Evolutionary conservation across 2,888 invertebrate species (phyloP).

Genomic region (Allygus modestus): DNA sequence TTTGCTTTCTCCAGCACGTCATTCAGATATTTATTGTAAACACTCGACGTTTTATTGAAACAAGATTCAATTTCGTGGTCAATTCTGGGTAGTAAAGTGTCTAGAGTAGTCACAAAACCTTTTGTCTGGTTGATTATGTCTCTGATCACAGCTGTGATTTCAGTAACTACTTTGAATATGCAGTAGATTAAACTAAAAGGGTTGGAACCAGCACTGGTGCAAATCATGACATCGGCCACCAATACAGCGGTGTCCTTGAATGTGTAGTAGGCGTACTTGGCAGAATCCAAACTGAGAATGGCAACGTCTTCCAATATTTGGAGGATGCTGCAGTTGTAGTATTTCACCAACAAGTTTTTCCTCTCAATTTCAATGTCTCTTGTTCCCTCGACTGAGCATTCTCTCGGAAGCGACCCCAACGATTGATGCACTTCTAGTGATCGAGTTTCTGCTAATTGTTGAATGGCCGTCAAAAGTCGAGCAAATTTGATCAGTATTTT

Average conservation of each 20-base stretch:
- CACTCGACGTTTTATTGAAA: conserved; percentile 1
- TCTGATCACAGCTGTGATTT: background rate
- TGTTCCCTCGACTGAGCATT: background rate
- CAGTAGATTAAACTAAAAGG: background rate
- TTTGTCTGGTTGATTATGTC: background rate
- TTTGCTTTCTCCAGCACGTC: background rate
- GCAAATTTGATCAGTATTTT: background rate
- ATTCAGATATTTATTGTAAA: background rate
- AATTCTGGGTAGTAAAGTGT: background rate
- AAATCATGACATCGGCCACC: background rate
- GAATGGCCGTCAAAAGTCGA: background rate
- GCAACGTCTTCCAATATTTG: background rate
- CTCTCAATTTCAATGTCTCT: background rate
- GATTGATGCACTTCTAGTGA: background rate
- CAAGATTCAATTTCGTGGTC: conserved; percentile 8
- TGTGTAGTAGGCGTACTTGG: background rate
- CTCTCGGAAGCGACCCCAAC: background rate
- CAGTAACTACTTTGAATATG: background rate
- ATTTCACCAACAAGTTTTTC: background rate
- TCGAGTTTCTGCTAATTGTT: background rate
- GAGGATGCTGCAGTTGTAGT: background rate
- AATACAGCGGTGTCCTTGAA: background rate
- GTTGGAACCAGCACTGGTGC: conserved; percentile 25
- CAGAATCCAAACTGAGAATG: background rate
- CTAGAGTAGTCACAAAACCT: background rate